Conservation (phyloP, 2,888 invertebrate species). For the Leptura quadrifasciata region DNA sequence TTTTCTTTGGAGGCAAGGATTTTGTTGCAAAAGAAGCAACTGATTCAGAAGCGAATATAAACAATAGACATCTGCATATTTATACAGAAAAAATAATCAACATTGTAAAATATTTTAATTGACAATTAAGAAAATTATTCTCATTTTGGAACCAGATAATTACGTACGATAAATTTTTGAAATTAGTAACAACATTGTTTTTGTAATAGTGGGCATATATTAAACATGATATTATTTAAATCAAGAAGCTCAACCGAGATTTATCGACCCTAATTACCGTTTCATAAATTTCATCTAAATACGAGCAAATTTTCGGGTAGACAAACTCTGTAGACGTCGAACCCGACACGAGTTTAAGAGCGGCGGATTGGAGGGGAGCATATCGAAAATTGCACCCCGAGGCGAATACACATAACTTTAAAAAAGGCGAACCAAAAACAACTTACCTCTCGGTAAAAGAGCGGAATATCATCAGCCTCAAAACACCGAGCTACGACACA, state of each 20-base stretch:
- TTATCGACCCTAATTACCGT: not conserved
- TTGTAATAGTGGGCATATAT: not conserved
- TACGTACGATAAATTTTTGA: no score
- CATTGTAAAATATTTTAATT: no score
- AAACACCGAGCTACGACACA: slow-evolving; percentile 57
- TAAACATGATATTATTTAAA: not conserved
- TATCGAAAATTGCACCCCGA: slow-evolving; percentile 11
- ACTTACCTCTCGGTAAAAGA: slow-evolving; percentile 67
- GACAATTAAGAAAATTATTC: no score
- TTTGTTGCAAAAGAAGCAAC: no score
- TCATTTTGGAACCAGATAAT: no score
- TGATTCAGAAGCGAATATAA: no score
- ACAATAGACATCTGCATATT: no score
- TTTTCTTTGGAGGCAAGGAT: no score
- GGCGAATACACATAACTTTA: slow-evolving; percentile 8
- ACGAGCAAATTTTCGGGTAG: not conserved
- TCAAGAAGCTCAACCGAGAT: not conserved
- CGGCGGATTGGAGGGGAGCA: not conserved
- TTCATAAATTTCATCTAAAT: not conserved
- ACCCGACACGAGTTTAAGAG: not conserved
- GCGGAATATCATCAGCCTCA: slow-evolving; percentile 66
- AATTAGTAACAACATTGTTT: no score
- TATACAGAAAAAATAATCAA: no score
- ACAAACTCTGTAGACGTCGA: not conserved
- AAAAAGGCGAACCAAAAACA: slow-evolving; percentile 16